These are phyloP conservation scores for Macrocentrus cingulum DNA, from an alignment of 1,140 invertebrate species.

Conservation along the genomic window DNA sequence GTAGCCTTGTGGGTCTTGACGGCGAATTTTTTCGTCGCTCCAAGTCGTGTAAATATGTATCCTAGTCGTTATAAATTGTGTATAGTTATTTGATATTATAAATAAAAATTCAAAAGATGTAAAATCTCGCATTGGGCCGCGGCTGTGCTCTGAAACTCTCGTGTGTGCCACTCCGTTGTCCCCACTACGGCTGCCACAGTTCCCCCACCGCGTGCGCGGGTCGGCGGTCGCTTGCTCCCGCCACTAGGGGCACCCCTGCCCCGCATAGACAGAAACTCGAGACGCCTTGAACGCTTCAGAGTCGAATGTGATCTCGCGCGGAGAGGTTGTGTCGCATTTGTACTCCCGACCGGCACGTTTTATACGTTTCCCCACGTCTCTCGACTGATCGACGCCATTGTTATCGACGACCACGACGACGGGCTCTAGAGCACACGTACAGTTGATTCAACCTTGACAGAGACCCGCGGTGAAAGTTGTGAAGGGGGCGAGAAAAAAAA, in stretches of 20 bases:
- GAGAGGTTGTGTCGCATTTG: conserved; percentile 21
- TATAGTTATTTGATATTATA: too few relatives aligned
- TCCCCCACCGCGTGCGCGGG: not conserved
- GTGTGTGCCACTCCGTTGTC: conserved; percentile 8
- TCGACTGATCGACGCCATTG: conserved; percentile 26
- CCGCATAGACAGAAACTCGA: conserved; percentile 1
- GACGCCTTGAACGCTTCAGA: conserved; percentile 23
- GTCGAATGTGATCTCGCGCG: conserved; percentile 31
- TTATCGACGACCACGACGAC: conserved; percentile 15
- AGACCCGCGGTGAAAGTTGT: not conserved
- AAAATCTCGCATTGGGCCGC: too few relatives aligned
- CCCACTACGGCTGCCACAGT: not conserved
- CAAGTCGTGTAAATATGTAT: too few relatives aligned
- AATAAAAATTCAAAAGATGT: too few relatives aligned
- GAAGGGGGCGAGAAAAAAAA: not conserved
- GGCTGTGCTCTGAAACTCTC: too few relatives aligned
- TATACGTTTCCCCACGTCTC: conserved; percentile 21
- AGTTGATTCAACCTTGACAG: conserved; percentile 8
- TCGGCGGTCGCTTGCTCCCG: not conserved
- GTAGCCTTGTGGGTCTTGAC: too few relatives aligned
- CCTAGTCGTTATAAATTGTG: too few relatives aligned
- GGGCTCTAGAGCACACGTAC: not conserved
- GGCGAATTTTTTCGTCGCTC: too few relatives aligned
- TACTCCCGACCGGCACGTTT: conserved; percentile 27
- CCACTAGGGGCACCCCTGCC: conserved; percentile 10